Percentiles rank a stretch among this genome's conserved stretches.
phyloP scores from a whole-genome alignment of 2,888 invertebrate genomes.

The Unio pictorum region DNA sequence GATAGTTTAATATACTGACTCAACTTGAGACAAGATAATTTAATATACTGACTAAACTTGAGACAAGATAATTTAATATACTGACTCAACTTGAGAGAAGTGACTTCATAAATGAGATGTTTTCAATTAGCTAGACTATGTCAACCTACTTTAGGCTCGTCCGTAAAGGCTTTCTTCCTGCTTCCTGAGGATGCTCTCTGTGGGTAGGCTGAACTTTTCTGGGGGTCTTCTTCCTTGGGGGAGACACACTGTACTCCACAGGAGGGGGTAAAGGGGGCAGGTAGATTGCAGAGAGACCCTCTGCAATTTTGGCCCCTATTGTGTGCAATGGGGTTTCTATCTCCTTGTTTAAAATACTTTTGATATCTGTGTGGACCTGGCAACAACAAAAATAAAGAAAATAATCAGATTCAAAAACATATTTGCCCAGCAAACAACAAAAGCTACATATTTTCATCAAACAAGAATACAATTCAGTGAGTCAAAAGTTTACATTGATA shows the following conservation, averaged over 20 bases:
- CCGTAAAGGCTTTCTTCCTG: conserved; percentile 28
- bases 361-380: conserved; percentile 61
- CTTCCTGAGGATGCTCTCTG: conserved; percentile 20
- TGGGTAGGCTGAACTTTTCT: conserved; percentile 24
- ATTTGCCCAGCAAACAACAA: no score
- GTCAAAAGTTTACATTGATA: no score
- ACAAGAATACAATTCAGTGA: no score
- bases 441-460: no score
- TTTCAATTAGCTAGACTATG: not conserved
- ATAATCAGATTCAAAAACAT: not conserved
- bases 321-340: conserved; percentile 37
- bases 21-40: no score
- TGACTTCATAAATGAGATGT: no score
- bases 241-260: conserved; percentile 35
- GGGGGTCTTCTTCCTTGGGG: conserved; percentile 23
- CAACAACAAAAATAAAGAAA: not conserved
- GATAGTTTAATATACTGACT: no score
- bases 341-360: conserved; percentile 47
- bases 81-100: no score
- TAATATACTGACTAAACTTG: no score
- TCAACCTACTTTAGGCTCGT: conserved; percentile 57
- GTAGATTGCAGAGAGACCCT: conserved; percentile 58
- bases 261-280: conserved; percentile 64
- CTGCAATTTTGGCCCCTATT: conserved; percentile 61
- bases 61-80: no score